These are phyloP conservation scores for Adoxophyes honmai DNA, from an alignment of 1,140 invertebrate genomes.

Conservation along the genomic window DNA sequence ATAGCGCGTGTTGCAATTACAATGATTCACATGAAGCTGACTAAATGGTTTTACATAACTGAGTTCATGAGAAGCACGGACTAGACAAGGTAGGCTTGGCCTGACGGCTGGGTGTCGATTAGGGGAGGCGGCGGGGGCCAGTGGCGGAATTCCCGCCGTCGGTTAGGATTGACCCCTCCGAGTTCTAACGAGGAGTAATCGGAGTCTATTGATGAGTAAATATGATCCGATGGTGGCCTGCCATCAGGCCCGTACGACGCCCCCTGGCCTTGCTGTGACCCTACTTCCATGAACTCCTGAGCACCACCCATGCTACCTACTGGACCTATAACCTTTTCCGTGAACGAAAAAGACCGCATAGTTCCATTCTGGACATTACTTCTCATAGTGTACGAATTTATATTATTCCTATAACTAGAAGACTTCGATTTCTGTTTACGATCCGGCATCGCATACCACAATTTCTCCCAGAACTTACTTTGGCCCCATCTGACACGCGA, in stretches of 20 bases:
- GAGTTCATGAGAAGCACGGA: conserved; percentile 55
- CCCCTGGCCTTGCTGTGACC: conserved; percentile 59
- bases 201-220: conserved; percentile 92
- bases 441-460: conserved; percentile 91
- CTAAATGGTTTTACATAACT: conserved; percentile 54
- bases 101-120: conserved; percentile 63
- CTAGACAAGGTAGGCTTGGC: conserved; percentile 73
- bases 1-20: conserved; percentile 63
- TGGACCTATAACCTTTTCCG: conserved; percentile 60
- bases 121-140: conserved; percentile 67
- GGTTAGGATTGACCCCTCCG: conserved; percentile 58
- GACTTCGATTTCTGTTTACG: conserved; percentile 58
- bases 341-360: conserved; percentile 68
- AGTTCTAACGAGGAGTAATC: conserved; percentile 81
- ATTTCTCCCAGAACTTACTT: conserved; percentile 93
- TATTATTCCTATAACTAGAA: conserved; percentile 82
- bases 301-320: conserved; percentile 48
- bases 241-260: conserved; percentile 57
- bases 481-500: conserved; percentile 91
- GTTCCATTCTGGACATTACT: conserved; percentile 79
- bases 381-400: conserved; percentile 86
- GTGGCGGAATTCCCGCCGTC: conserved; percentile 63
- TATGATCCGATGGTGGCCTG: conserved; percentile 89
- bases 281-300: conserved; percentile 53
- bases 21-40: conserved; percentile 70